A percentile compares a stretch with the other conserved stretches of the same genome.
Evolutionary conservation across 2,797 vertebrate genomes (phyloP).

Genomic region (Rhodeus uyekii): DNA sequence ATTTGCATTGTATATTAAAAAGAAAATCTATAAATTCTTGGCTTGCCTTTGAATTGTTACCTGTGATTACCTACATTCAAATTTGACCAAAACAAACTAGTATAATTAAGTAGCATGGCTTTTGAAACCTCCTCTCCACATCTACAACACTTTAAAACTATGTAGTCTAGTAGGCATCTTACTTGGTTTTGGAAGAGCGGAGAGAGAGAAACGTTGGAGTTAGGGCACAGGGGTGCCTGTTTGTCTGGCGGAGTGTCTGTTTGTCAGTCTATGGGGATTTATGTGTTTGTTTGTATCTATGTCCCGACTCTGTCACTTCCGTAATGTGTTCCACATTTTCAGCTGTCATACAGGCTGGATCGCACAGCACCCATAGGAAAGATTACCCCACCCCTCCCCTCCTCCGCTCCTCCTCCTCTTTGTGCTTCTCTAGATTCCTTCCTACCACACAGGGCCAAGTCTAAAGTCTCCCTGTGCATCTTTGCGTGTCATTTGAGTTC

Average conservation of each 20-base stretch:
- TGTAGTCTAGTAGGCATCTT: background rate
- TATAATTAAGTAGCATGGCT: background rate
- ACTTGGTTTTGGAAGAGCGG: background rate
- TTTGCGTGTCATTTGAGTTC: constrained; percentile 29
- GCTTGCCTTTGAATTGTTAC: background rate
- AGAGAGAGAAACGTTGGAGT: constrained; percentile 59
- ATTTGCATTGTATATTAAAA: background rate
- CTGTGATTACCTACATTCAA: background rate
- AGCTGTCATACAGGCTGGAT: constrained; percentile 62
- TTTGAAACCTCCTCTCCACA: background rate
- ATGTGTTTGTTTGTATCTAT: constrained; percentile 80
- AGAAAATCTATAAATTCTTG: background rate
- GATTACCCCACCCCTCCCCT: constrained; percentile 16
- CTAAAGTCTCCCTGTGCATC: constrained; percentile 8
- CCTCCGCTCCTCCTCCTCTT: constrained; percentile 19
- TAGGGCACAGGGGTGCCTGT: constrained; percentile 70
- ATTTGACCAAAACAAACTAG: background rate
- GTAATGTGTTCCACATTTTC: constrained; percentile 77
- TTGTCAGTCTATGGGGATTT: constrained; percentile 74
- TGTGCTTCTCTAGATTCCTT: constrained; percentile 24
- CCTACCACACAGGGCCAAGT: constrained; percentile 18
- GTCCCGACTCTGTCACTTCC: constrained; percentile 74
- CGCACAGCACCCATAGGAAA: constrained; percentile 45
- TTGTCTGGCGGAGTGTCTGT: constrained; percentile 69
- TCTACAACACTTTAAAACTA: background rate